Percentiles rank a stretch among this genome's conserved stretches.
These are phyloP conservation scores for Anguilla obscura DNA, from an alignment of 2,797 vertebrate species.

Conservation along the genomic window DNA sequence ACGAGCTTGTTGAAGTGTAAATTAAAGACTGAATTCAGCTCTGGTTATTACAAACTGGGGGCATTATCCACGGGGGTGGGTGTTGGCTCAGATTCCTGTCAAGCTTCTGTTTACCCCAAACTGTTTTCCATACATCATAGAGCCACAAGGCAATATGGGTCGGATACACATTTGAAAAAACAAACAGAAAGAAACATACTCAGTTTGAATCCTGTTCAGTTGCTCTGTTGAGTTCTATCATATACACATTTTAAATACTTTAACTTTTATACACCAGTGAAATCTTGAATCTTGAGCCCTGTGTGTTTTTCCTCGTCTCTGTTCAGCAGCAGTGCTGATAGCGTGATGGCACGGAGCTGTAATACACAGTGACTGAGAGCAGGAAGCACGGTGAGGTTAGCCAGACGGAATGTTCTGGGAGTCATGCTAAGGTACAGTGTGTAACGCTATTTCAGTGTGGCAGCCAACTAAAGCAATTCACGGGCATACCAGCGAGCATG, in stretches of 20 bases:
- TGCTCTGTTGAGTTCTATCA: not conserved
- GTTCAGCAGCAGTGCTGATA: not conserved
- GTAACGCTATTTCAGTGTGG: not conserved
- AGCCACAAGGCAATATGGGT: not conserved
- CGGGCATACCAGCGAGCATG: not conserved
- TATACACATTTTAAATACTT: not conserved
- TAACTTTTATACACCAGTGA: not conserved
- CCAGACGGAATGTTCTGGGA: not conserved
- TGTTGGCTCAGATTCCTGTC: not conserved
- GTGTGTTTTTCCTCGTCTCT: no score
- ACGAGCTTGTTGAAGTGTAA: constrained; percentile 7
- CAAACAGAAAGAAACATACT: not conserved
- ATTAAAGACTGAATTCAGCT: not conserved
- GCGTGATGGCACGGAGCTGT: not conserved
- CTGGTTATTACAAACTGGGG: not conserved
- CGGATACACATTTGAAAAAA: not conserved
- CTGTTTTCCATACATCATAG: not conserved
- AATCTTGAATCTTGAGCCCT: not conserved
- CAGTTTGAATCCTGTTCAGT: not conserved
- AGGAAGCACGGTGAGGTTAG: not conserved
- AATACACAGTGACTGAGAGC: not conserved
- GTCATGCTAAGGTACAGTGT: not conserved
- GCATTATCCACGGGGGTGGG: not conserved
- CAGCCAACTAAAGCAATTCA: not conserved
- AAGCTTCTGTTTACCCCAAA: not conserved